Base-by-base conservation (phyloP, 1,140 invertebrate genomes). In the Macrotrachela quadricornifera region DNA sequence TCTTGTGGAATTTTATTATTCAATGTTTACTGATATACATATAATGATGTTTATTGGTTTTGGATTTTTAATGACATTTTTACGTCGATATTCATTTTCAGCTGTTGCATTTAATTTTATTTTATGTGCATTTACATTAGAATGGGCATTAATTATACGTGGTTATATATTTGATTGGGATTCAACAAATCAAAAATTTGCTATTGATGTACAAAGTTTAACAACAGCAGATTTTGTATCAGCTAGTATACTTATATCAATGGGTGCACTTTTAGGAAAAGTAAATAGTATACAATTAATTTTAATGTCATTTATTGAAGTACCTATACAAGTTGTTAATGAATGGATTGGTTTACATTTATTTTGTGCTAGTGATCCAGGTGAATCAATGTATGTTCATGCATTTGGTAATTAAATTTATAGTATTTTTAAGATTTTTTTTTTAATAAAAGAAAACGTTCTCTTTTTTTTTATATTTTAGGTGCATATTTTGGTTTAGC, bases 41-140 rank as follows among this genome's bases (percentile, higher is more conserved):
- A 82, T 87, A 9, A 90, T 91, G 86, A 85, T 92, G 62, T 88
- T 86, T 71, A 76, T 91, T 59, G 87, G 87, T 56, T 90, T 91
- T 62, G 87, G 85, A 0, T 91, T 86, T 62, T 70, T 91, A 49
- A 91, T 91, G 84, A 86, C 84, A 0, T 92, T 90, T 63, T 67
- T 91, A 30, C 79, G 79, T 60, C 77, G 78, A 59, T 91, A 90
- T 63, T 80, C 83, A 13, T 54, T 46, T 46, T 40, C 46, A 12
- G 41, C 39, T 16, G 49, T 59, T 39, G 56, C 48, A 10, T 38
- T 60, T 16, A 60, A 60, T 59, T 46, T 60, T 14, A 46, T 60
- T 13, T 17, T 59, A 16, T 51, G 55, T 17, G 59, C 56, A 14
- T 46, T 57, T 42, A 50, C 55, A n/a, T 36, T 60, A 59, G 37